Conservation (phyloP, 2,113 vertebrate genomes). For the Chloebia gouldiae region DNA sequence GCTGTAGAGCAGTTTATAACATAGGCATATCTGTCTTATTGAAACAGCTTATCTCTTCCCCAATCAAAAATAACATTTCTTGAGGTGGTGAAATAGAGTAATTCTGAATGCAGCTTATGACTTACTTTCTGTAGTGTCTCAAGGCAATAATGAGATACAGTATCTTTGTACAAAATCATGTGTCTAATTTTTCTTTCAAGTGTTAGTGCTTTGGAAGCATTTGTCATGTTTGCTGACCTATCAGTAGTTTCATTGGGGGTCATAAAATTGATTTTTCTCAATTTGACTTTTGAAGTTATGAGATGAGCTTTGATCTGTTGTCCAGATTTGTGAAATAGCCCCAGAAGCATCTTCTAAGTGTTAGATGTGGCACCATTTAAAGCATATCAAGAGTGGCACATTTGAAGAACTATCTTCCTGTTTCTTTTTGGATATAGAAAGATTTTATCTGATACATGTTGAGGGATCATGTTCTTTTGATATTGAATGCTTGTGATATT, state of each 20-base stretch:
- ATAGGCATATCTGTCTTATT: background rate
- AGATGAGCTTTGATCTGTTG: constrained; percentile 45
- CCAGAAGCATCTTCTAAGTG: background rate
- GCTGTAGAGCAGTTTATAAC: background rate
- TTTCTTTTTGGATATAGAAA: constrained; percentile 20
- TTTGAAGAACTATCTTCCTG: background rate
- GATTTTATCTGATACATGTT: constrained; percentile 27
- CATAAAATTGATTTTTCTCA: constrained; percentile 27
- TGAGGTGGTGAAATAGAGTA: background rate
- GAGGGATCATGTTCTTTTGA: background rate
- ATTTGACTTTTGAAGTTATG: constrained; percentile 42
- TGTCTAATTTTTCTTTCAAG: constrained; percentile 39
- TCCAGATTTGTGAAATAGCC: constrained; percentile 18
- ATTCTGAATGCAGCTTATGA: constrained; percentile 7
- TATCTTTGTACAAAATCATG: constrained; percentile 38
- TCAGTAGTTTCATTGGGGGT: constrained; percentile 15
- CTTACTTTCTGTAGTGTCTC: background rate
- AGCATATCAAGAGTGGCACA: background rate
- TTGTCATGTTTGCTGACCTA: constrained; percentile 36
- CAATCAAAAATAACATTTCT: constrained; percentile 17
- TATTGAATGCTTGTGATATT: constrained; percentile 15
- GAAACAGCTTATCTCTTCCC: background rate
- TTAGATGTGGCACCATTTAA: constrained; percentile 1
- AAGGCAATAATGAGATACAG: background rate
- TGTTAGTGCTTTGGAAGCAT: constrained; percentile 24